Base-by-base conservation (phyloP, 2,113 vertebrate genomes). In the Halichoeres trimaculatus region DNA sequence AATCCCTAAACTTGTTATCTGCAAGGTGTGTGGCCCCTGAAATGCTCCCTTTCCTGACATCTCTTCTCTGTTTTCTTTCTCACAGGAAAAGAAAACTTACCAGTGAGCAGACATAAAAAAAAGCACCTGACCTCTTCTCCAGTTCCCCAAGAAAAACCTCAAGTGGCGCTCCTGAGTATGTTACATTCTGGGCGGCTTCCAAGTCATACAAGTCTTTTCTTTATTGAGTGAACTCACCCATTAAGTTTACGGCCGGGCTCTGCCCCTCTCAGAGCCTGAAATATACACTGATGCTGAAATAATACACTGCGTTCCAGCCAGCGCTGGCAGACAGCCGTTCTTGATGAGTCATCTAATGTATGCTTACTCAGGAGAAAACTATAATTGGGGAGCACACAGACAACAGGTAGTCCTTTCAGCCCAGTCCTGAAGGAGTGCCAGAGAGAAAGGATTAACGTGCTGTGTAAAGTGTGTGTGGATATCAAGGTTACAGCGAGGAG, bases 331-430 rank as follows among this genome's bases (percentile, higher is more conserved):
- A 56, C 58, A 14, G 76, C 36, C 36, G 35, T 35, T 85, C 77
- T 45, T 85, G 88, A 89, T 90, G 88, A 92, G 82, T 92, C 91
- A 90, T 65, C 84, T 87, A 85, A 87, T 90, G 82, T 56, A 73
- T 56, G 90, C 88, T 90, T 81, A 85, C 71, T 90, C 81, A 81
- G 83, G 86, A 86, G 81, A 88, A 87, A 76, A 82, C 69, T 82
- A 20, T 80, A 84, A 89, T 79, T 84, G 78, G 84, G 76, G 76
- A 75, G 79, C 62, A 73, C 38, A 5, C 24, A 87, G 78, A 91
- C 82, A 86, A 85, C 85, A 88, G 89, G 87, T 88, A 85, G 70
- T 14, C 69, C 76, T 89, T 88, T 84, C 78, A 86, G 79, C 56
- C 26, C 34, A 57, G 71, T 61, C 40, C 63, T 72, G 66, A 54